Conservation (phyloP, 1,140 invertebrate genomes). For the Arion vulgaris region DNA sequence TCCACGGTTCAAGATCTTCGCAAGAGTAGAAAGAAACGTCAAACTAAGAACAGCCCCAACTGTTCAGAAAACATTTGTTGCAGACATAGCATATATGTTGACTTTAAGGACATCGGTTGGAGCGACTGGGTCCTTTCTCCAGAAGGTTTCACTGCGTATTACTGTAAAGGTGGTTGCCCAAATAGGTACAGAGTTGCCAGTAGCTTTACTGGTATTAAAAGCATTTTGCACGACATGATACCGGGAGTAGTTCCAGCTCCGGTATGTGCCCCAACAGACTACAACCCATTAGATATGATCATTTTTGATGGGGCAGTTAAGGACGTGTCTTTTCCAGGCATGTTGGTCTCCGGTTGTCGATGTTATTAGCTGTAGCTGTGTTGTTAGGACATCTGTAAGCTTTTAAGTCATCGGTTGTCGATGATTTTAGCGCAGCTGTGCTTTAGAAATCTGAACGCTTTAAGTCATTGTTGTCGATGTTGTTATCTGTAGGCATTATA, state of each 20-base stretch:
- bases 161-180: constrained; percentile 25
- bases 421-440: too few species aligned
- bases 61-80: constrained; percentile 3
- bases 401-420: too few species aligned
- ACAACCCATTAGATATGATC: neutral
- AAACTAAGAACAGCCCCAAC: neutral
- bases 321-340: neutral
- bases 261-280: constrained; percentile 21
- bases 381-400: too few species aligned
- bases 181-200: constrained; percentile 1
- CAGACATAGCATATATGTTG: constrained; percentile 14
- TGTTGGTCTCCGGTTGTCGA: constrained; percentile 16
- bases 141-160: neutral
- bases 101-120: constrained; percentile 22
- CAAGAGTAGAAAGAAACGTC: neutral
- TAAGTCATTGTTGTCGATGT: too few species aligned
- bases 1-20: neutral
- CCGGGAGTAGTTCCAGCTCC: constrained; percentile 4
- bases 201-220: constrained; percentile 20
- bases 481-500: too few species aligned
- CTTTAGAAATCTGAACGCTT: too few species aligned
- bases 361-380: neutral
- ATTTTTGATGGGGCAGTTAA: neutral
- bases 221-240: neutral
- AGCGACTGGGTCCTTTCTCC: constrained; percentile 5